These are phyloP conservation scores for Cylloceria caligata DNA, from an alignment of 2,888 invertebrate genomes.

Conservation along the genomic window DNA sequence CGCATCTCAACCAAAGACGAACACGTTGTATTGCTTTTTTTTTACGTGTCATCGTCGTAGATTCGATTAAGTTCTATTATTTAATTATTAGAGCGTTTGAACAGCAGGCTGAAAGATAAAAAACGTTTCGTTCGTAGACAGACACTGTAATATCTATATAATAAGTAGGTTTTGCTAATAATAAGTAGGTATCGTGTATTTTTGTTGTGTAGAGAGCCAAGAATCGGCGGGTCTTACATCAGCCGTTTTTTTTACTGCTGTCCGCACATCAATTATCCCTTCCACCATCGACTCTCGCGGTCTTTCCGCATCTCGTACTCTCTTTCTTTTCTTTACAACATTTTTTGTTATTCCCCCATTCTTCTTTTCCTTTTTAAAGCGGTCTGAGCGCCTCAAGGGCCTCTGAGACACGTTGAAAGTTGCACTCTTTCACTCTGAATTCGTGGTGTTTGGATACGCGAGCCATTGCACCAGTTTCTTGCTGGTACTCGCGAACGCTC, in stretches of 20 bases:
- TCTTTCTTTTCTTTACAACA: conserved; percentile 39
- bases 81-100: too few relatives aligned
- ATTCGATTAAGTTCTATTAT: too few relatives aligned
- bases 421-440: conserved; percentile 41
- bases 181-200: neutral
- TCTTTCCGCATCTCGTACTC: conserved; percentile 64
- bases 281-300: conserved; percentile 42
- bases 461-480: conserved; percentile 42
- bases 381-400: conserved; percentile 44
- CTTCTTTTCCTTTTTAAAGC: conserved; percentile 10
- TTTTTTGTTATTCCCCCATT: conserved; percentile 1
- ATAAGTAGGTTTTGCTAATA: neutral
- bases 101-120: neutral
- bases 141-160: neutral
- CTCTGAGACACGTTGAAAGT: conserved; percentile 13
- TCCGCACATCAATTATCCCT: conserved; percentile 69
- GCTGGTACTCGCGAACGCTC: neutral
- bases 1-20: too few relatives aligned
- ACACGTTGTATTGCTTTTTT: neutral
- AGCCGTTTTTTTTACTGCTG: conserved; percentile 65
- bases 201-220: conserved; percentile 34
- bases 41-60: neutral
- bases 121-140: neutral
- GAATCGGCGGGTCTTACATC: conserved; percentile 65
- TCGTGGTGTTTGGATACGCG: conserved; percentile 28